Evolutionary conservation across 2,113 vertebrate species (phyloP).

Genomic region (Hydrolagus affinis): DNA sequence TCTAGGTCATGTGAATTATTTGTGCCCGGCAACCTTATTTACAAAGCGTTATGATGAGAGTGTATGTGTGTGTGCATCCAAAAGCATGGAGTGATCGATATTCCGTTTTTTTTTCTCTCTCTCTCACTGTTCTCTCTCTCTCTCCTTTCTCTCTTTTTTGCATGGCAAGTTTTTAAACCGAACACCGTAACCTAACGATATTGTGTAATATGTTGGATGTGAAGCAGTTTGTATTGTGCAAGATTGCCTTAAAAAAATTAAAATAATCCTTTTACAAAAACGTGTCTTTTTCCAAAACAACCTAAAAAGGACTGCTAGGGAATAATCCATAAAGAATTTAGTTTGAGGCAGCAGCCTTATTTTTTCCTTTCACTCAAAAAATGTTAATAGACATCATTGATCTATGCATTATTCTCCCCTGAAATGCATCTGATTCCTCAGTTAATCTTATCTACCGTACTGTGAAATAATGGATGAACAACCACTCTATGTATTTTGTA

Average conservation of each 20-base stretch:
- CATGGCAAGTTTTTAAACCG: conserved; percentile 25
- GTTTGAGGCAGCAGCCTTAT: not conserved
- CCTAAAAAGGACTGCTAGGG: too few relatives aligned
- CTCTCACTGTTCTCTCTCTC: not conserved
- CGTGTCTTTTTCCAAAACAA: not conserved
- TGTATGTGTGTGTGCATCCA: not conserved
- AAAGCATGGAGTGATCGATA: not conserved
- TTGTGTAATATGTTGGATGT: conserved; percentile 28
- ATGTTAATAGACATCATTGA: too few relatives aligned
- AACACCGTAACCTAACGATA: conserved; percentile 17
- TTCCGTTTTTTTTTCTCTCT: conserved; percentile 16
- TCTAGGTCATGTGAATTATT: conserved; percentile 20
- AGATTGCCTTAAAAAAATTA: conserved; percentile 30
- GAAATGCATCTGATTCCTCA: too few relatives aligned
- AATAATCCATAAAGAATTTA: not conserved
- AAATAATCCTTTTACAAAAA: conserved; percentile 27
- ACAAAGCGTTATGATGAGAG: conserved; percentile 1
- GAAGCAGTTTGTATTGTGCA: conserved; percentile 31
- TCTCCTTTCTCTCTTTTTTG: not conserved
- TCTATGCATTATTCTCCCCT: too few relatives aligned
- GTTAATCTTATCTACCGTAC: too few relatives aligned
- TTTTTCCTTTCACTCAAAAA: not conserved
- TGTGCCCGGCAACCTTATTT: conserved; percentile 17
- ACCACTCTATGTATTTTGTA: too few relatives aligned
- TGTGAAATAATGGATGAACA: too few relatives aligned